Conservation (phyloP, 2,888 invertebrate species). For the Taphrorychus bicolor region DNA sequence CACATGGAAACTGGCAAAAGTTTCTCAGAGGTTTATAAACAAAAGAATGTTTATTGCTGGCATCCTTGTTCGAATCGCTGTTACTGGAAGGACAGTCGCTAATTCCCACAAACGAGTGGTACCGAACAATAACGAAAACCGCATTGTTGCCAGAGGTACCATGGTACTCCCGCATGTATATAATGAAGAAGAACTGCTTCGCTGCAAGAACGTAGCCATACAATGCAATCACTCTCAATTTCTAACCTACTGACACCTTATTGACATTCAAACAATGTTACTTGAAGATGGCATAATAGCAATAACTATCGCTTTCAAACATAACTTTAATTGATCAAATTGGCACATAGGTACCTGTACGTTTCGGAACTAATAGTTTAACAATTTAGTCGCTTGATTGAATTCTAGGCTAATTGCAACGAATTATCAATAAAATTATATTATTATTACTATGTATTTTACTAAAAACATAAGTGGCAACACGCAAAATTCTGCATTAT, state of each 20-base stretch:
- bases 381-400: too few species aligned
- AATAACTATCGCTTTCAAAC: not conserved
- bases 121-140: slow-evolving; percentile 30
- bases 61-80: slow-evolving; percentile 27
- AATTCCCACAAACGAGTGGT: slow-evolving; percentile 21
- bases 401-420: too few species aligned
- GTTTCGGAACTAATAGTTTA: too few species aligned
- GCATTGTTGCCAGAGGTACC: slow-evolving; percentile 15
- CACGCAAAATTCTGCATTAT: not conserved
- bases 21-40: slow-evolving; percentile 24
- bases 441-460: not conserved
- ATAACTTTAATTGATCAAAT: not conserved
- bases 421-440: not conserved
- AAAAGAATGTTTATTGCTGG: slow-evolving; percentile 26
- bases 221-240: not conserved
- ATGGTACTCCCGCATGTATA: too few species aligned
- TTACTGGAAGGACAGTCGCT: slow-evolving; percentile 16
- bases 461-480: slow-evolving; percentile 5
- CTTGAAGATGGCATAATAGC: not conserved
- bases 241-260: not conserved
- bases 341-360: too few species aligned
- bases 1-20: too few species aligned
- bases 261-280: not conserved
- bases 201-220: not conserved
- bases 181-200: not conserved